phyloP scores from a whole-genome alignment of 2,888 invertebrate genomes.

The Amaurobius ferox region DNA sequence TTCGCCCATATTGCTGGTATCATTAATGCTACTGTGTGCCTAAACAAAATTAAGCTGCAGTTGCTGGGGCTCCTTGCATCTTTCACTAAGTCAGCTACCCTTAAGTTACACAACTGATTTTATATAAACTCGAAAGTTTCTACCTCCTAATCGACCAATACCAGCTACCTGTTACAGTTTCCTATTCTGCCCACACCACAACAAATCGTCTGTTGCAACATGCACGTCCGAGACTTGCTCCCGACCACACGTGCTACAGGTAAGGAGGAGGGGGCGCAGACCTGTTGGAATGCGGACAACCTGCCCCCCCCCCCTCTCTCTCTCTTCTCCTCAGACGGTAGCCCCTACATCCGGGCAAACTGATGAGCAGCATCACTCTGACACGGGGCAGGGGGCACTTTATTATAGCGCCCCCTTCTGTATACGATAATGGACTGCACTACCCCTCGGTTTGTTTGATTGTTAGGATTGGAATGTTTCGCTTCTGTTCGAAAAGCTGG shows the following conservation, averaged over 20 bases:
- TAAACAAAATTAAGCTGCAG: too few relatives aligned
- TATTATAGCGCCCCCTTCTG: background rate
- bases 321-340: constrained; percentile 37
- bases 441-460: constrained; percentile 12
- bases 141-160: too few relatives aligned
- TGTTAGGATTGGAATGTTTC: constrained; percentile 1
- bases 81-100: too few relatives aligned
- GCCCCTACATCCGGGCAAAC: constrained; percentile 66
- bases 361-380: constrained; percentile 51
- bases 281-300: constrained; percentile 60
- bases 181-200: constrained; percentile 55
- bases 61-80: too few relatives aligned
- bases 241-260: constrained; percentile 57
- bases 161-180: too few relatives aligned
- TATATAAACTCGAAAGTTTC: too few relatives aligned
- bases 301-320: constrained; percentile 35
- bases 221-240: constrained; percentile 31
- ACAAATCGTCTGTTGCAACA: constrained; percentile 41
- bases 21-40: too few relatives aligned
- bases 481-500: background rate
- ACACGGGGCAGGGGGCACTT: constrained; percentile 27
- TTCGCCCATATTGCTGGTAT: too few relatives aligned
- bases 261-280: constrained; percentile 10
- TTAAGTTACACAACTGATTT: too few relatives aligned
- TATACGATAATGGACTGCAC: constrained; percentile 8